A percentile compares a stretch with the other conserved stretches of the same genome.
phyloP scores from a whole-genome alignment of 2,797 vertebrate genomes.

The Okamejei kenojei region DNA sequence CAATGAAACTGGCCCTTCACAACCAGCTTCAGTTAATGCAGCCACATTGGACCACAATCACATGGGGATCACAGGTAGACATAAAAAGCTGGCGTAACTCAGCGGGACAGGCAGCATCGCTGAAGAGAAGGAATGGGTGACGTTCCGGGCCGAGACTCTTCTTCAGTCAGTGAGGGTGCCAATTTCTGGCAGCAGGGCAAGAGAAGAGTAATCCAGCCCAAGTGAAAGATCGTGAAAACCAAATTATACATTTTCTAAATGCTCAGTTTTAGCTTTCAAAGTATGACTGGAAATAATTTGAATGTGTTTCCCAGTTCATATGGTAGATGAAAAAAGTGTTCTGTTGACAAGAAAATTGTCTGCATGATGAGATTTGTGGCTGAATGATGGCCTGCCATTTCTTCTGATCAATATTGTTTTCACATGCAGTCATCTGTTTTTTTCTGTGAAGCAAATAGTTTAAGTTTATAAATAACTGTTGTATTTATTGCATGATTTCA shows the following conservation, averaged over 20 bases:
- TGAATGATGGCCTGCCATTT: constrained; percentile 2
- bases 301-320: background rate
- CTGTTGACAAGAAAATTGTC: constrained; percentile 4
- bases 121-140: too few relatives aligned
- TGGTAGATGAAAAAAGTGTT: background rate
- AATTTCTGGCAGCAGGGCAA: too few relatives aligned
- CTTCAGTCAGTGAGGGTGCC: too few relatives aligned
- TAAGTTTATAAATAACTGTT: background rate
- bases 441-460: background rate
- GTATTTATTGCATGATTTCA: background rate
- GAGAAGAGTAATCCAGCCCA: too few relatives aligned
- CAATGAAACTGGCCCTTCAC: too few relatives aligned
- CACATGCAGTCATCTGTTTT: background rate
- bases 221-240: background rate
- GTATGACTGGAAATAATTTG: background rate
- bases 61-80: too few relatives aligned
- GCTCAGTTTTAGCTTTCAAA: background rate
- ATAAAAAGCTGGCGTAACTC: too few relatives aligned
- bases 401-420: background rate
- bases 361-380: background rate
- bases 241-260: background rate
- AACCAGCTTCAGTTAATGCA: too few relatives aligned
- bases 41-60: too few relatives aligned
- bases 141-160: too few relatives aligned
- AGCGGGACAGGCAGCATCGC: too few relatives aligned